Conservation (phyloP, 2,797 vertebrate species). For the Lophius americanus region DNA sequence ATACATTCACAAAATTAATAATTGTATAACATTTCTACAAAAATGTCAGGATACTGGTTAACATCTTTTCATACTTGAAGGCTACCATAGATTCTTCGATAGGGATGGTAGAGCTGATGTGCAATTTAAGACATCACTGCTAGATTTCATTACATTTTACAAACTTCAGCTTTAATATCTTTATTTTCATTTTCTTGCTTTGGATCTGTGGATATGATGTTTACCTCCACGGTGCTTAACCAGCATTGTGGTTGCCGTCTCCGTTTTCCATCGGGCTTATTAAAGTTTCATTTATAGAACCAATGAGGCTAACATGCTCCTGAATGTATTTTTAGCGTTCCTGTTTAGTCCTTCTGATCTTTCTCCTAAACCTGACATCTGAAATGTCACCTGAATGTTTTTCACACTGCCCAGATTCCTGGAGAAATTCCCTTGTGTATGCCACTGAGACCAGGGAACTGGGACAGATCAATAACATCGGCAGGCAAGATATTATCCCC, state of each 20-base stretch:
- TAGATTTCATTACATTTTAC: no score
- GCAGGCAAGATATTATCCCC: conserved; percentile 81
- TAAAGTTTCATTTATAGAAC: no score
- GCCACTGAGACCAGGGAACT: conserved; percentile 84
- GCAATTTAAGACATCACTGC: no score
- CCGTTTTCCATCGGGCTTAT: background rate
- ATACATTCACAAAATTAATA: no score
- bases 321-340: conserved; percentile 5
- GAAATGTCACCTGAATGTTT: background rate
- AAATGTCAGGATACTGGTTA: no score
- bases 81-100: no score
- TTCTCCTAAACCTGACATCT: background rate
- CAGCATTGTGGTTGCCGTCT: background rate
- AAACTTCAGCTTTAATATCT: no score
- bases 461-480: conserved; percentile 64
- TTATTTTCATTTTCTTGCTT: no score
- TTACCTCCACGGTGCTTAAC: background rate
- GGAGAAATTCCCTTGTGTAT: conserved; percentile 77
- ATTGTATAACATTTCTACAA: no score
- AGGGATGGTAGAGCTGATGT: no score
- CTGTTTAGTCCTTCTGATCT: background rate
- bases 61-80: no score
- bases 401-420: conserved; percentile 54
- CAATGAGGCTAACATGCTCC: background rate
- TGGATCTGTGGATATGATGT: no score